phyloP scores from a whole-genome alignment of 2,113 vertebrate species.

The Phaethon lepturus region DNA sequence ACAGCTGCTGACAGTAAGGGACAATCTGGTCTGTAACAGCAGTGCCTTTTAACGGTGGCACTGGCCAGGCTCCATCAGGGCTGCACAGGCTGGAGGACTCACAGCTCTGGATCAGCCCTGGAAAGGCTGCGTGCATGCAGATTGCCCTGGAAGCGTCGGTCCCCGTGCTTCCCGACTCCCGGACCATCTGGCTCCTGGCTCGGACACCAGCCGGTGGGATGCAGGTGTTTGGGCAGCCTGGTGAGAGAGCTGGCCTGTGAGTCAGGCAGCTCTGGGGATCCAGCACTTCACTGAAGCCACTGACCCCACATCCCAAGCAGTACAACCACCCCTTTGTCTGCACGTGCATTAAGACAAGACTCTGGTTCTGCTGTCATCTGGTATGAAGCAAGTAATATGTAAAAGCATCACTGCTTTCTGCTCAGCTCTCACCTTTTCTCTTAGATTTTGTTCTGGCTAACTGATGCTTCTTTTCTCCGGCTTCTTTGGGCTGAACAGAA shows the following conservation, averaged over 20 bases:
- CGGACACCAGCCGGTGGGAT: not conserved
- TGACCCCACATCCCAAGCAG: fast-evolving
- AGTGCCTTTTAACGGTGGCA: not conserved
- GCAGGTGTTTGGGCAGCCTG: not conserved
- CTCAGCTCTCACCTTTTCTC: fast-evolving
- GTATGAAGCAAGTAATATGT: fast-evolving
- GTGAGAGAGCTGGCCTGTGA: not conserved
- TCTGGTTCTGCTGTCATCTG: not conserved
- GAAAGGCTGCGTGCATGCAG: not conserved
- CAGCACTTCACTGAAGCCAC: not conserved
- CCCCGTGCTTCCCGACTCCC: not conserved
- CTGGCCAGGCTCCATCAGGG: slow-evolving; percentile 13
- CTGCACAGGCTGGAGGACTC: not conserved
- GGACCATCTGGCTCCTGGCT: slow-evolving; percentile 48
- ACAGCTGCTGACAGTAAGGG: slow-evolving; percentile 17
- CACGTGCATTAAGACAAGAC: fast-evolving
- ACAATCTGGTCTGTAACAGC: slow-evolving; percentile 29
- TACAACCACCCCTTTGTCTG: not conserved
- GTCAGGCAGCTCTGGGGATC: not conserved
- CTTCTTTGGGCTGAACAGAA: not conserved
- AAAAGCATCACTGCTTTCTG: not conserved
- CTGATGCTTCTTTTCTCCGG: not conserved
- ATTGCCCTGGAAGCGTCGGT: not conserved
- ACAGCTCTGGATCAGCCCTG: not conserved
- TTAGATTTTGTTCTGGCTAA: not conserved